Percentiles rank a stretch among this genome's conserved stretches.
These are phyloP conservation scores for Drosophila paracracens DNA, from an alignment of 2,888 invertebrate species.

Conservation along the genomic window DNA sequence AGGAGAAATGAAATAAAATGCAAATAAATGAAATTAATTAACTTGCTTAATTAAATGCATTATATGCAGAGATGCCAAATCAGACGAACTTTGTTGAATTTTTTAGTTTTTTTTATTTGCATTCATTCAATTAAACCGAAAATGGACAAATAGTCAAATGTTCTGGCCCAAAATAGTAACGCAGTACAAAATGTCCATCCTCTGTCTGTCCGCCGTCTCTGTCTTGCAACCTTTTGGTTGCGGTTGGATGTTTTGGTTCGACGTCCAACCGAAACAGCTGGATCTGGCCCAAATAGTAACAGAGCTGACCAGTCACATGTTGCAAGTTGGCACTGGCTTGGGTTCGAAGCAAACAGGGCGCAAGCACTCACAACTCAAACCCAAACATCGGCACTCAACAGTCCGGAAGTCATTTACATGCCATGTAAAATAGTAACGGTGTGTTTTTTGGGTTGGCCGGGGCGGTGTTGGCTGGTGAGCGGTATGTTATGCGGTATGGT, in stretches of 20 bases:
- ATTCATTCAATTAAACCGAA: constrained; percentile 64
- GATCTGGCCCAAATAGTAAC: constrained; percentile 10
- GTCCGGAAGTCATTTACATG: constrained; percentile 46
- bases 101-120: constrained; percentile 49
- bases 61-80: constrained; percentile 47
- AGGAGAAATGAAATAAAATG: constrained; percentile 31
- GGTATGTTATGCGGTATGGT: constrained; percentile 3
- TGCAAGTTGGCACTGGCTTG: constrained; percentile 30
- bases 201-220: too few relatives aligned
- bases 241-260: too few relatives aligned
- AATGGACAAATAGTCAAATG: constrained; percentile 25
- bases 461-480: constrained; percentile 3
- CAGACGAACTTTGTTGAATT: constrained; percentile 45
- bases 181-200: too few relatives aligned
- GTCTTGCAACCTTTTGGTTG: too few relatives aligned
- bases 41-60: constrained; percentile 61
- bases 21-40: constrained; percentile 67
- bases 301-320: constrained; percentile 21
- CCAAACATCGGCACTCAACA: constrained; percentile 26
- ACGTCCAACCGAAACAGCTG: too few relatives aligned
- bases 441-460: constrained; percentile 1
- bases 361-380: constrained; percentile 44
- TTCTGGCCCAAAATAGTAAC: constrained; percentile 10
- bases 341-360: constrained; percentile 38
- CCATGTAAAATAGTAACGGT: constrained; percentile 31